Conservation (phyloP, 2,888 invertebrate species). For the Aleiodes alternator region DNA sequence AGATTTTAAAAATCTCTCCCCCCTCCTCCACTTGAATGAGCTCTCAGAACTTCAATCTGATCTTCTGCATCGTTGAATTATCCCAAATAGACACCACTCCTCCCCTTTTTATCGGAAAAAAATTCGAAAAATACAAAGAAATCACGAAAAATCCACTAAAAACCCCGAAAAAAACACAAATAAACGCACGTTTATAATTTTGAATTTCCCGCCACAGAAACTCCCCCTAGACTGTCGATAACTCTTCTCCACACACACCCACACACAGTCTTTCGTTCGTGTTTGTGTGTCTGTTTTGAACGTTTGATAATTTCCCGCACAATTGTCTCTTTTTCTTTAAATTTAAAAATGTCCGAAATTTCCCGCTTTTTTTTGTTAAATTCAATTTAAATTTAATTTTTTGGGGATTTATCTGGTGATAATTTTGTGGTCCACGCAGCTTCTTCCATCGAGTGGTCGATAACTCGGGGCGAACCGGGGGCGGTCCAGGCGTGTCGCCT, state of each 20-base stretch:
- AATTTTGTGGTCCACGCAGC: conserved; percentile 41
- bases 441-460: conserved; percentile 48
- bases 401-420: no score
- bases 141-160: not conserved
- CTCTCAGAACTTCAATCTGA: conserved; percentile 58
- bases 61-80: conserved; percentile 53
- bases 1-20: conserved; percentile 16
- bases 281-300: not conserved
- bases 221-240: not conserved
- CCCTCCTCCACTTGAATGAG: conserved; percentile 25
- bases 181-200: not conserved
- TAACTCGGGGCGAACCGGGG: conserved; percentile 27
- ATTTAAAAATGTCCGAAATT: not conserved
- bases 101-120: no score
- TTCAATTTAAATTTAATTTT: not conserved
- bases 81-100: not conserved
- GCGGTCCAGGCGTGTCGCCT: conserved; percentile 46
- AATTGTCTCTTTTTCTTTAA: not conserved
- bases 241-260: not conserved
- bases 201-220: conserved; percentile 22
- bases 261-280: no score
- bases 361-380: not conserved
- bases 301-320: not conserved
- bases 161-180: not conserved
- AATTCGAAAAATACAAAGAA: conserved; percentile 3